Evolutionary conservation across 2,113 vertebrate genomes (phyloP).

Genomic region (Austrofundulus limnaeus): DNA sequence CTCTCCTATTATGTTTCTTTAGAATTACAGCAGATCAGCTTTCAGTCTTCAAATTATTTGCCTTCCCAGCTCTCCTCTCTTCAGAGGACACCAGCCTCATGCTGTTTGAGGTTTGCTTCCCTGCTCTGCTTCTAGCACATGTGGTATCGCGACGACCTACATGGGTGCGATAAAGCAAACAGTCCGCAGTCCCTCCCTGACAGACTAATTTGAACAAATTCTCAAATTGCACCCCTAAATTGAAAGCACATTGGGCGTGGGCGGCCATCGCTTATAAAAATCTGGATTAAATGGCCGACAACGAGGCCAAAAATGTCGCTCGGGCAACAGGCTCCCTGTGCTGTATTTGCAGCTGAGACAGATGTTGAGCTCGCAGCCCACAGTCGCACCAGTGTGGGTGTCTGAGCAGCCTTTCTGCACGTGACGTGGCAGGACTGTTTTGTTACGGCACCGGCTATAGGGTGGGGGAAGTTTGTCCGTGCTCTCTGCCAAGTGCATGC

Average conservation of each 20-base stretch:
- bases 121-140: slow-evolving; percentile 69
- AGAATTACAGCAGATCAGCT: slow-evolving; percentile 12
- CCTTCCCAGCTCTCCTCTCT: slow-evolving; percentile 12
- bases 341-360: slow-evolving; percentile 68
- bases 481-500: slow-evolving; percentile 54
- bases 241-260: slow-evolving; percentile 83
- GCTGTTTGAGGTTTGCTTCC: slow-evolving; percentile 63
- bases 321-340: slow-evolving; percentile 65
- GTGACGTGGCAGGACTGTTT: slow-evolving; percentile 62
- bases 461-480: slow-evolving; percentile 58
- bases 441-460: slow-evolving; percentile 60
- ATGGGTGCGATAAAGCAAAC: slow-evolving; percentile 80
- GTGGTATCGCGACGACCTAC: slow-evolving; percentile 78
- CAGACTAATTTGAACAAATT: slow-evolving; percentile 85
- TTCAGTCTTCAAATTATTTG: slow-evolving; percentile 6
- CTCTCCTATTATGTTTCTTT: slow-evolving; percentile 7
- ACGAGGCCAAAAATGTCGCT: slow-evolving; percentile 72
- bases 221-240: slow-evolving; percentile 84
- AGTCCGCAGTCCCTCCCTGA: slow-evolving; percentile 75
- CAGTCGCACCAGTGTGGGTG: slow-evolving; percentile 31
- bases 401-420: slow-evolving; percentile 30
- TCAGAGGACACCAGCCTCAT: slow-evolving; percentile 51
- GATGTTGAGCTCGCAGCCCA: slow-evolving; percentile 59
- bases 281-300: slow-evolving; percentile 79
- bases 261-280: slow-evolving; percentile 78